A percentile compares a stretch with the other conserved stretches of the same genome.
Conservation (phyloP, 1,140 invertebrate genomes). For the Pogonognathellus flavescens region DNA sequence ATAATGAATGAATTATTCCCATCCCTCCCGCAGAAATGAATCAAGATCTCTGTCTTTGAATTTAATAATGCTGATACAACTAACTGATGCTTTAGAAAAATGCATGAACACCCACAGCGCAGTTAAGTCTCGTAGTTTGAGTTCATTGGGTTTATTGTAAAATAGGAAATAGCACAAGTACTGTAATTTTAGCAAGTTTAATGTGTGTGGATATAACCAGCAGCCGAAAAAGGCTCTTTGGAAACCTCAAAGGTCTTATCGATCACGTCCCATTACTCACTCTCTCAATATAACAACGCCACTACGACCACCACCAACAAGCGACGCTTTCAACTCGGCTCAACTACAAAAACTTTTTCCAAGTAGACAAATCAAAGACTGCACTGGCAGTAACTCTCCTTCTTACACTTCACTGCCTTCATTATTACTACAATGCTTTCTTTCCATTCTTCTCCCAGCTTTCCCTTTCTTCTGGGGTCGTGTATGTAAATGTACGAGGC, state of each 20-base stretch:
- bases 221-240: neutral
- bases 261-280: conserved; percentile 43
- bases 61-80: too few relatives aligned
- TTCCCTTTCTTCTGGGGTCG: neutral
- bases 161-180: neutral
- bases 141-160: neutral
- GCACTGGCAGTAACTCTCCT: too few relatives aligned
- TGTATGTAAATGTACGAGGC: neutral
- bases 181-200: neutral
- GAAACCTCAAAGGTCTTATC: conserved; percentile 43
- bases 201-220: neutral
- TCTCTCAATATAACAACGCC: neutral
- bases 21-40: neutral
- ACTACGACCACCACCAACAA: too few relatives aligned
- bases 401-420: neutral
- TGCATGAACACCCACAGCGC: neutral
- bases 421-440: conserved; percentile 1
- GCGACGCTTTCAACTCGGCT: too few relatives aligned
- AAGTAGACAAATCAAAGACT: conserved; percentile 15
- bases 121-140: neutral
- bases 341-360: neutral
- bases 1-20: conserved; percentile 29
- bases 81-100: too few relatives aligned
- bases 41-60: neutral
- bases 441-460: conserved; percentile 6